Evolutionary conservation across 1,140 invertebrate species (phyloP), one percentile per base, ranked within the genome.

Genomic region (Drosophila grimshawi): DNA sequence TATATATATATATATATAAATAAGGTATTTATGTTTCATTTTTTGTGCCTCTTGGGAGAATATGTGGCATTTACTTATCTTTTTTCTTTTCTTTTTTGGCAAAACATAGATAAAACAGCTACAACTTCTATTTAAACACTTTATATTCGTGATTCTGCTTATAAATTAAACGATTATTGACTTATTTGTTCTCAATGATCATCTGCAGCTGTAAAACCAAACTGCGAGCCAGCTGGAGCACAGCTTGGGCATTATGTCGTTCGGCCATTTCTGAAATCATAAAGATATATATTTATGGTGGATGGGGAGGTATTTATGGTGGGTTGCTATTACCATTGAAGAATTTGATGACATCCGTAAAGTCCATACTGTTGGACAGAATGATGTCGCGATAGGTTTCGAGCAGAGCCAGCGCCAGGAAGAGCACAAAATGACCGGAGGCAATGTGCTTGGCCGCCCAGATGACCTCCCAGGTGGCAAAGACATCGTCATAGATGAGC

Each of bases 261-360:
- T 98, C 98, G 0, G 98, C 97, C 97, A 98, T 98, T 96, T 98
- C 97, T 98, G 93, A 64, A 93, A 71, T 6, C 33, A 8, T 19
- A 35, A 43, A 57, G 48, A 45, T 7, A 53, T 5, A 8, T 27
- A 48, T 27, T 37, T 29, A 55, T 48, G 0, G 5, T 8, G 3
- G 5, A 33, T 32, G 11, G 10, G 3, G 4, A 11, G 32, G 29
- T 10, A 53, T 4, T 59, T 45, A 6, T 19, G 29, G 37, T 6
- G 0, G 7, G 32, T 32, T 19, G 19, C 19, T 19, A 46, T 93
- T 93, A 98, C 97, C 97, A 93, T 99, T 99, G 91, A 98, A 99
- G 93, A 99, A 99, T 92, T 98, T 98, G 86, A 99, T 99, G 78
- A 99, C 98, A 93, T 99, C 98, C 0, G 98, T 99, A 92, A 98